Conservation (phyloP, 2,113 vertebrate species). For the Brienomyrus brachyistius region DNA sequence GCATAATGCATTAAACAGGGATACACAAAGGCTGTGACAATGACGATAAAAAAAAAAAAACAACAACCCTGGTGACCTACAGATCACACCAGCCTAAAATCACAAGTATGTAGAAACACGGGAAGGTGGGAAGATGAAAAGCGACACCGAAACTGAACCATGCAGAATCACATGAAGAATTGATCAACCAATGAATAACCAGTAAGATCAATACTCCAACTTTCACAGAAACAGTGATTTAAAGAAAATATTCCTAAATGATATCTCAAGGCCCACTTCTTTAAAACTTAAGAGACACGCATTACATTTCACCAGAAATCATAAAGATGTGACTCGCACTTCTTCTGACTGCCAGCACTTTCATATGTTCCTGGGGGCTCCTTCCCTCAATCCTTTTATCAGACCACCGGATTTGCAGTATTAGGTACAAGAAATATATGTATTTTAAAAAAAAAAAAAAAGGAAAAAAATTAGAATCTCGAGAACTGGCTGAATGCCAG, state of each 20-base stretch:
- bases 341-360: conserved; percentile 17
- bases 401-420: conserved; percentile 23
- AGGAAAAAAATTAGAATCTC: not conserved
- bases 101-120: not conserved
- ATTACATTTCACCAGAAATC: conserved; percentile 18
- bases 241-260: conserved; percentile 1
- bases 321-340: conserved; percentile 10
- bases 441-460: not conserved
- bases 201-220: not conserved
- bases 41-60: not conserved
- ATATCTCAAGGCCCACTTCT: not conserved
- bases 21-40: not conserved
- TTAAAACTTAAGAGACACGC: conserved; percentile 16
- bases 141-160: not conserved
- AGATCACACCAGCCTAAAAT: not conserved
- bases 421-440: not conserved
- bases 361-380: conserved; percentile 17
- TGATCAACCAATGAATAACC: not conserved
- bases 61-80: not conserved
- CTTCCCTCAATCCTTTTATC: not conserved
- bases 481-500: conserved; percentile 15
- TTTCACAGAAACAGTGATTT: not conserved
- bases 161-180: not conserved
- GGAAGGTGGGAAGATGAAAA: not conserved
- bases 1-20: not conserved